Conservation (phyloP, 2,113 vertebrate genomes). For the Tragelaphus buxtoni region DNA sequence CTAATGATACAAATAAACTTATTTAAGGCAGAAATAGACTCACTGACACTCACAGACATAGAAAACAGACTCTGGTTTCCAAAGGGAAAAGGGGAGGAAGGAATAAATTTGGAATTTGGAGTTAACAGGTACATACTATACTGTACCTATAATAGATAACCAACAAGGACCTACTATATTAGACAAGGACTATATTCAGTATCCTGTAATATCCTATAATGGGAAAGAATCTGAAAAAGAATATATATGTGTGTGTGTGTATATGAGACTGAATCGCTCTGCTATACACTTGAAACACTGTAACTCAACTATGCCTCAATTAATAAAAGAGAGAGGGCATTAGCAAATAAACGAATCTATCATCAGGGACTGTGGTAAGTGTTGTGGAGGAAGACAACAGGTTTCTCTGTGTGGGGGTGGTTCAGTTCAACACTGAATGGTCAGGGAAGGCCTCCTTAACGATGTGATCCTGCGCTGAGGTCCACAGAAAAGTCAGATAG, state of each 20-base stretch:
- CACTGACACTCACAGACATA: not conserved
- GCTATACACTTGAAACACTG: not conserved
- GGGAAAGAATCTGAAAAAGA: not conserved
- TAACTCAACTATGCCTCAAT: not conserved
- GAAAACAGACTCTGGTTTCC: not conserved
- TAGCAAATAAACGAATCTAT: not conserved
- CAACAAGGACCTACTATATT: not conserved
- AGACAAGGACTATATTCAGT: not conserved
- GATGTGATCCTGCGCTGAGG: not conserved
- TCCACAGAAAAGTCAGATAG: not conserved
- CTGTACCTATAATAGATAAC: not conserved
- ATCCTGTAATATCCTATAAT: not conserved
- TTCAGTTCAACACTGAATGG: not conserved
- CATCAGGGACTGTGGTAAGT: not conserved
- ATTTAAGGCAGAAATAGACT: not conserved
- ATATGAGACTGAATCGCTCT: not conserved
- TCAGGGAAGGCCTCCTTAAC: not conserved
- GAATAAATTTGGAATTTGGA: not conserved
- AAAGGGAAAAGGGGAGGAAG: not conserved
- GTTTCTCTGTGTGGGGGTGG: not conserved
- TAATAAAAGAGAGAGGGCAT: not conserved
- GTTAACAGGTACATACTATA: not conserved
- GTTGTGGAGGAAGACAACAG: not conserved
- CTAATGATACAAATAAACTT: not conserved
- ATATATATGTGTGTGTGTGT: not conserved